Evolutionary conservation across 1,140 invertebrate species (phyloP).

Genomic region (Melipona quadrifasciata): DNA sequence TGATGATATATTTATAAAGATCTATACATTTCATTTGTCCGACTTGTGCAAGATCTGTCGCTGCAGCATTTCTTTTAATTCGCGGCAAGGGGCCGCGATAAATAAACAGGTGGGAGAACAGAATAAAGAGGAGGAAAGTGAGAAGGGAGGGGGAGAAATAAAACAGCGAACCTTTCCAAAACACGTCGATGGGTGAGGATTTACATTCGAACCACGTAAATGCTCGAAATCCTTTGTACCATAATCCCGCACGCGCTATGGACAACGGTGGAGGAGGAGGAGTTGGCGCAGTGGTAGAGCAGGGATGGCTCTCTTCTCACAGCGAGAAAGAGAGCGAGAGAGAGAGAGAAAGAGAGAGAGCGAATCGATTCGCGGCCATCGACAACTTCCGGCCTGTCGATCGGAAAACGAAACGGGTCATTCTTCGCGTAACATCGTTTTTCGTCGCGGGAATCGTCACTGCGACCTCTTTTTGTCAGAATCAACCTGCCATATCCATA

Average conservation of each 20-base stretch:
- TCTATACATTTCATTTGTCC: no score
- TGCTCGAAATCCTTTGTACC: conserved; percentile 73
- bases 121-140: not conserved
- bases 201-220: conserved; percentile 74
- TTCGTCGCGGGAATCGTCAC: conserved; percentile 48
- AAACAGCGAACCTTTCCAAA: conserved; percentile 43
- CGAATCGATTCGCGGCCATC: conserved; percentile 72
- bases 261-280: conserved; percentile 27
- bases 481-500: conserved; percentile 44
- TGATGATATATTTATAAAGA: no score
- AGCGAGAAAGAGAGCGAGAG: conserved; percentile 15
- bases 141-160: conserved; percentile 10
- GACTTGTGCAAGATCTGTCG: not conserved
- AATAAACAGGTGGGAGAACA: conserved; percentile 33
- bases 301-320: conserved; percentile 29
- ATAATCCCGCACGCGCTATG: conserved; percentile 63
- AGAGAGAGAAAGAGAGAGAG: conserved; percentile 19
- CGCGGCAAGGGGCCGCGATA: not conserved
- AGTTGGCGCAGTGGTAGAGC: conserved; percentile 21
- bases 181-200: conserved; percentile 55
- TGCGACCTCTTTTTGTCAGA: conserved; percentile 42
- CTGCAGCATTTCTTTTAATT: not conserved
- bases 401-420: conserved; percentile 55
- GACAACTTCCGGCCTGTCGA: conserved; percentile 71
- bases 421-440: conserved; percentile 55